These are phyloP conservation scores for Crossocerus cetratus DNA, from an alignment of 2,888 invertebrate species.

Conservation along the genomic window DNA sequence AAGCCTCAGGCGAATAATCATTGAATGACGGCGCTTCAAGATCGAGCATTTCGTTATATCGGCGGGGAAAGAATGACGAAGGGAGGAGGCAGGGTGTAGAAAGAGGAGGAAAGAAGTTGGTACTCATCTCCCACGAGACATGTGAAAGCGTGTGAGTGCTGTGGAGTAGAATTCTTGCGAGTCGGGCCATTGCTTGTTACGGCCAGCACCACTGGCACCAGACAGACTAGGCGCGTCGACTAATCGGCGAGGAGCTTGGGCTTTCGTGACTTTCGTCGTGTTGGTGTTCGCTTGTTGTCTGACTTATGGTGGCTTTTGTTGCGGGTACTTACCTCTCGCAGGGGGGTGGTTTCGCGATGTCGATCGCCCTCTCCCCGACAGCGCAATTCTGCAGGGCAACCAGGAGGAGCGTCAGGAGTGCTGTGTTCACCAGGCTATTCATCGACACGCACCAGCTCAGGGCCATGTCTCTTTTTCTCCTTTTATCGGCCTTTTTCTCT, in stretches of 20 bases:
- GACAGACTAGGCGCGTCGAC: background rate
- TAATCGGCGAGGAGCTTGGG: no score
- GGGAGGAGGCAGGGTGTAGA: constrained; percentile 13
- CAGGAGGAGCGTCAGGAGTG: constrained; percentile 55
- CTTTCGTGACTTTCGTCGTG: no score
- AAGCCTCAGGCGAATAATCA: background rate
- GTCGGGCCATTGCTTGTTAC: background rate
- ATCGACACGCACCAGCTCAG: constrained; percentile 48
- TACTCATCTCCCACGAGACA: background rate
- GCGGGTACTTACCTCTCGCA: constrained; percentile 71
- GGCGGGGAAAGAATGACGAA: background rate
- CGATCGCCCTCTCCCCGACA: constrained; percentile 46
- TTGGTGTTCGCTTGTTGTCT: background rate
- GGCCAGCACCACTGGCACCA: background rate
- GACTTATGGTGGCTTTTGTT: constrained; percentile 12
- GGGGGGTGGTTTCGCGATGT: constrained; percentile 63
- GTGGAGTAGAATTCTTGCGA: no score
- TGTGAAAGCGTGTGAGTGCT: background rate
- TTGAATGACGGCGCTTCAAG: background rate
- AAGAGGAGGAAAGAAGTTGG: constrained; percentile 15
- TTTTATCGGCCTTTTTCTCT: background rate
- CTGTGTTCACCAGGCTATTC: constrained; percentile 57
- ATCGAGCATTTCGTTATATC: constrained; percentile 17
- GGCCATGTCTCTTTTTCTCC: constrained; percentile 60
- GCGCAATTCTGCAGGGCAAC: constrained; percentile 46